Percentiles rank a stretch among this genome's conserved stretches.
Conservation (phyloP, 2,888 invertebrate species). For the Smittia sp. region DNA sequence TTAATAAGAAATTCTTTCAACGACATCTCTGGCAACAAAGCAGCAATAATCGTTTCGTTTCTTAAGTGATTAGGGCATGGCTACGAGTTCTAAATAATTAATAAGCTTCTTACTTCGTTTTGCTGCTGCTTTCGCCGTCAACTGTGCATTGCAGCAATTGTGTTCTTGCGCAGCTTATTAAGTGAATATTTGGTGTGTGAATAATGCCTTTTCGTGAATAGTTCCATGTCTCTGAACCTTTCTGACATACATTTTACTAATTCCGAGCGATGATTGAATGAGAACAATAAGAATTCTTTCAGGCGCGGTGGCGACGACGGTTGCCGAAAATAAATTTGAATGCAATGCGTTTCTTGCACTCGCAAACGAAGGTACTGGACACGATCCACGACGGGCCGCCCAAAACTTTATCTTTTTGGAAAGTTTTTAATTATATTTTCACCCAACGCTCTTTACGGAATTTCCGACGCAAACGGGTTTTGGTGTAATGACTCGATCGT, state of each 20-base stretch:
- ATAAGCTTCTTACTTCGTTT: background rate
- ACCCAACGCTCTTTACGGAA: background rate
- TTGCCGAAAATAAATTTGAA: too few species aligned
- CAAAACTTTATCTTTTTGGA: too few species aligned
- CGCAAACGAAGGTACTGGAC: too few species aligned
- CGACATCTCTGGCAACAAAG: too few species aligned
- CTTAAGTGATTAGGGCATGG: background rate
- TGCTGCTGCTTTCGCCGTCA: background rate
- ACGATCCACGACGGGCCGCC: too few species aligned
- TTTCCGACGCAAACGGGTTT: background rate
- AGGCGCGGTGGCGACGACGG: background rate
- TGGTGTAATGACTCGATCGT: too few species aligned
- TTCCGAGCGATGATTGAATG: conserved; percentile 37
- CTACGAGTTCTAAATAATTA: background rate
- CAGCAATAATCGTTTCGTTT: too few species aligned
- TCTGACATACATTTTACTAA: conserved; percentile 34
- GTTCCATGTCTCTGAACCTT: background rate
- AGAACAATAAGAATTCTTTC: background rate
- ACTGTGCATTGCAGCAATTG: background rate
- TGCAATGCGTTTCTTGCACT: too few species aligned
- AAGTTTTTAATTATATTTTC: too few species aligned
- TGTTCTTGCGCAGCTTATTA: conserved; percentile 14
- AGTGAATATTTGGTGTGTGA: conserved; percentile 26
- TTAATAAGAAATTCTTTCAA: too few species aligned
- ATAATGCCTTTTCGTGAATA: conserved; percentile 12